Conservation (phyloP, 1,140 invertebrate species). For the Drosophila insularis region DNA sequence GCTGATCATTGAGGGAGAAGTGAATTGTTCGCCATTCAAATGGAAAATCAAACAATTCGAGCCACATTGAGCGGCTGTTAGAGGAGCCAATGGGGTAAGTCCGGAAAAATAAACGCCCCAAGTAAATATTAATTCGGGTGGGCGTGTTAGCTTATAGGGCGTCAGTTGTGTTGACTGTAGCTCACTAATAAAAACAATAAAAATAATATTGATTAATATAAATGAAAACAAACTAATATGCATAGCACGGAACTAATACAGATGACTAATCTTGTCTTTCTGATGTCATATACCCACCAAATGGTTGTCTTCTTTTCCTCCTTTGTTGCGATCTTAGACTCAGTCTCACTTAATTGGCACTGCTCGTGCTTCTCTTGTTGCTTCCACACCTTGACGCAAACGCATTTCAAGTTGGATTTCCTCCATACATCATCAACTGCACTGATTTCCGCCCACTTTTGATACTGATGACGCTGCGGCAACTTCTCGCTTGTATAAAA, state of each 20-base stretch:
- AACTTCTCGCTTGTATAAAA: slow-evolving; percentile 94
- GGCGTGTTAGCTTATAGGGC: slow-evolving; percentile 45
- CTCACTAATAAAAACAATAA: slow-evolving; percentile 20
- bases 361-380: slow-evolving; percentile 18
- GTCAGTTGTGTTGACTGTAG: slow-evolving; percentile 44
- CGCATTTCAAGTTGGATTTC: slow-evolving; percentile 74
- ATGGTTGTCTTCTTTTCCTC: not conserved
- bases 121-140: slow-evolving; percentile 86
- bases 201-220: not conserved
- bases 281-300: not conserved
- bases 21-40: slow-evolving; percentile 93
- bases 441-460: slow-evolving; percentile 85
- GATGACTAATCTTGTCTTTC: too few relatives aligned
- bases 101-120: slow-evolving; percentile 94
- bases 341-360: slow-evolving; percentile 54
- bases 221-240: not conserved
- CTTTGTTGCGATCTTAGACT: slow-evolving; percentile 36
- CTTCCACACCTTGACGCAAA: slow-evolving; percentile 80
- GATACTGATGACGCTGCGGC: slow-evolving; percentile 84
- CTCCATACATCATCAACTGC: slow-evolving; percentile 60
- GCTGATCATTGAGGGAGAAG: slow-evolving; percentile 84
- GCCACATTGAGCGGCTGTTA: slow-evolving; percentile 84
- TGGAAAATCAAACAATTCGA: slow-evolving; percentile 93
- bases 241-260: too few relatives aligned
- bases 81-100: slow-evolving; percentile 86